Conservation (phyloP, 2,888 invertebrate genomes). For the Agonopterix subpropinquella region DNA sequence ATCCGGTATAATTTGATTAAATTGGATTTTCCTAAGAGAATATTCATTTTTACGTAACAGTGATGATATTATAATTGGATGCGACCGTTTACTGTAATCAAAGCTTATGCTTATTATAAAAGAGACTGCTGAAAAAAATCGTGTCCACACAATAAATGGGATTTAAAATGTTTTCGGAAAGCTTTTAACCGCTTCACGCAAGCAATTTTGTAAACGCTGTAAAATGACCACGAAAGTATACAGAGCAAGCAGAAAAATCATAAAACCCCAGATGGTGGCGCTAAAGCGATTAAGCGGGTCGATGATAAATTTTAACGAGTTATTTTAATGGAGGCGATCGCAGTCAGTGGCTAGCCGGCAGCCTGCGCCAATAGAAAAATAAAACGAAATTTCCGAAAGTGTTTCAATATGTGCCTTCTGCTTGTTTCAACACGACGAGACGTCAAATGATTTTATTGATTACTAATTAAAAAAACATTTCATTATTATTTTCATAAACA, state of each 20-base stretch:
- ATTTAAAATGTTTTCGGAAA: constrained; percentile 24
- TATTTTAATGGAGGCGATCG: constrained; percentile 75
- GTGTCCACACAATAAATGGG: constrained; percentile 17
- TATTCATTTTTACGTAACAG: constrained; percentile 33
- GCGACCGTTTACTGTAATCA: constrained; percentile 1
- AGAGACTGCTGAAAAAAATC: neutral
- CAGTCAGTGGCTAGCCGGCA: constrained; percentile 69
- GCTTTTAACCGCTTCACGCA: constrained; percentile 48
- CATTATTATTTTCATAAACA: too few species aligned
- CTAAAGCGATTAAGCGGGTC: constrained; percentile 75
- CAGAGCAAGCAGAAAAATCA: constrained; percentile 73
- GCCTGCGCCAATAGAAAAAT: constrained; percentile 70
- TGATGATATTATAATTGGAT: constrained; percentile 35
- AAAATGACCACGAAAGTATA: constrained; percentile 70
- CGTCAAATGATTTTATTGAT: neutral
- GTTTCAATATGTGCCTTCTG: constrained; percentile 47
- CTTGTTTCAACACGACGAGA: too few species aligned
- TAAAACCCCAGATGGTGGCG: constrained; percentile 75
- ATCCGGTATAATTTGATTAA: constrained; percentile 58
- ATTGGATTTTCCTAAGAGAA: constrained; percentile 48
- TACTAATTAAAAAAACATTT: neutral
- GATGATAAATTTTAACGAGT: constrained; percentile 77
- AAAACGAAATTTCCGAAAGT: constrained; percentile 63
- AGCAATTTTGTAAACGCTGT: constrained; percentile 62
- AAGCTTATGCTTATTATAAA: neutral